phyloP scores from a whole-genome alignment of 2,113 vertebrate genomes.

The Scopus umbretta region DNA sequence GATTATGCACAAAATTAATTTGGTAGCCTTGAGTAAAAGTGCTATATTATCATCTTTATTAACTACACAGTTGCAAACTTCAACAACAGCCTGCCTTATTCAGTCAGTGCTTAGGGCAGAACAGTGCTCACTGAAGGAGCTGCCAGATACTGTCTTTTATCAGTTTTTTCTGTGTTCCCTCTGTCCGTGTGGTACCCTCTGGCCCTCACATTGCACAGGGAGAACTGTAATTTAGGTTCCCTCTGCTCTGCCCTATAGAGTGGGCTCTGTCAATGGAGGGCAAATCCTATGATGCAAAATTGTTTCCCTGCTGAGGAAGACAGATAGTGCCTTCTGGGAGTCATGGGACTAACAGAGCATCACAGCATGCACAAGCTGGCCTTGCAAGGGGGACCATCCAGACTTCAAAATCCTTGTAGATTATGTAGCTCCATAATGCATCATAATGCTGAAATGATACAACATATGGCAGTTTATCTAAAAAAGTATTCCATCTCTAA shows the following conservation, averaged over 20 bases:
- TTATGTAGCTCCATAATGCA: background rate
- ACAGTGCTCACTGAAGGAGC: background rate
- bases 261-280: accelerated
- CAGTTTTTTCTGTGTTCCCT: background rate
- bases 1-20: background rate
- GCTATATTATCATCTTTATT: background rate
- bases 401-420: background rate
- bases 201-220: background rate
- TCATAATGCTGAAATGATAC: background rate
- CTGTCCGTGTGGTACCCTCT: background rate
- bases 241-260: background rate
- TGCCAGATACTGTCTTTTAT: background rate
- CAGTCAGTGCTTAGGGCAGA: background rate
- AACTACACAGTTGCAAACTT: background rate
- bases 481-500: background rate
- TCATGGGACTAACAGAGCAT: background rate
- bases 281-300: background rate
- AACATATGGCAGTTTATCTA: background rate
- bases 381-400: background rate
- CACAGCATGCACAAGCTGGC: background rate
- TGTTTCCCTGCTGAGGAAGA: background rate
- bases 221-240: background rate
- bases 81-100: background rate
- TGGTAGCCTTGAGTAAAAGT: background rate
- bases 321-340: background rate